Evolutionary conservation across 2,113 vertebrate species (phyloP).

Genomic region (Poecilia latipinna): DNA sequence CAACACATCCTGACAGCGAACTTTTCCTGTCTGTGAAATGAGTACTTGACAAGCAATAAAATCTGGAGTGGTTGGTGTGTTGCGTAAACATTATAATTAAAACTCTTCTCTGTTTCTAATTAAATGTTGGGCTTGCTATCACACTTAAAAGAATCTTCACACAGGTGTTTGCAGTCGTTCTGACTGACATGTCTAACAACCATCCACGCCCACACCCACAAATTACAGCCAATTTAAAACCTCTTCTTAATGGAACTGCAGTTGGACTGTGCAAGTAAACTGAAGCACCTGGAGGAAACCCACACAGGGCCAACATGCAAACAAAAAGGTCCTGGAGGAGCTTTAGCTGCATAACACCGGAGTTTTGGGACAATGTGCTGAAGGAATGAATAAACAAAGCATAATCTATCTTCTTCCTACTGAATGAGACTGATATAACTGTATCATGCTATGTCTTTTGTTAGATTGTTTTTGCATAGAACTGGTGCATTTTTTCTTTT

Average conservation of each 20-base stretch:
- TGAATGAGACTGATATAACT: not conserved
- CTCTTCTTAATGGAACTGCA: not conserved
- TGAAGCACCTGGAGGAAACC: not conserved
- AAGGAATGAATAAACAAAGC: not conserved
- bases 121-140: not conserved
- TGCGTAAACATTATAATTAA: not conserved
- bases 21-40: not conserved
- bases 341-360: not conserved
- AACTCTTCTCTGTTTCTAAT: constrained; percentile 3
- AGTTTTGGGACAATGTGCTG: not conserved
- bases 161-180: not conserved
- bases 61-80: not conserved
- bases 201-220: not conserved
- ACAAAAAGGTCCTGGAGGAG: not conserved
- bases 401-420: too few relatives aligned
- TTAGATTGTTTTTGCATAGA: not conserved
- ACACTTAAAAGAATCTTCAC: not conserved
- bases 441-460: too few relatives aligned
- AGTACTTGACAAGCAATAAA: not conserved
- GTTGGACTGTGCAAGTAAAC: not conserved
- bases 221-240: not conserved
- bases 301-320: constrained; percentile 2
- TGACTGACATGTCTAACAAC: constrained; percentile 1
- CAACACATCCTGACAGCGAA: not conserved
- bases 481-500: not conserved